These are phyloP conservation scores for Acleris literana DNA, from an alignment of 2,888 invertebrate species.

Conservation along the genomic window DNA sequence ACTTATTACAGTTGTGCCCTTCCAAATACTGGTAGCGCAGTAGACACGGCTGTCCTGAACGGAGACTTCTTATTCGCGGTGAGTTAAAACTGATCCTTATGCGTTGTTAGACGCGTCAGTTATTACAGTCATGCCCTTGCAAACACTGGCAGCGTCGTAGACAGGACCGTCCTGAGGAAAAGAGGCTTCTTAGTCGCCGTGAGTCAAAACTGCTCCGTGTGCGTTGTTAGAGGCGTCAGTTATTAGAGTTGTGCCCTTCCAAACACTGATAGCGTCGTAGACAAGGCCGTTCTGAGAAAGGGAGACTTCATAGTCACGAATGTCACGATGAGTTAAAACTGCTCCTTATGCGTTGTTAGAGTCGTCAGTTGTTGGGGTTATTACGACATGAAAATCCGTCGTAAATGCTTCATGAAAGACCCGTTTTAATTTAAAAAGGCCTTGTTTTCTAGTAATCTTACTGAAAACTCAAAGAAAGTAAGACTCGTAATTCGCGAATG, in stretches of 20 bases:
- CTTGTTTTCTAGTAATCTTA: too few relatives aligned
- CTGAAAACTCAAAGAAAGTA: too few relatives aligned
- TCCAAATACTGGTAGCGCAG: constrained; percentile 89
- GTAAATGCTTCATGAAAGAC: too few relatives aligned
- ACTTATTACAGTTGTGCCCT: not conserved
- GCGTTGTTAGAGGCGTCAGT: not conserved
- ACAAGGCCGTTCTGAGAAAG: not conserved
- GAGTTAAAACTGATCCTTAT: constrained; percentile 39
- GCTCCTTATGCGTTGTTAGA: not conserved
- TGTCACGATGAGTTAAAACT: too few relatives aligned
- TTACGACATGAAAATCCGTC: not conserved
- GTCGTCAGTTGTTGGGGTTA: not conserved
- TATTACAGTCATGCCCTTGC: not conserved
- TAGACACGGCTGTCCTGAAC: constrained; percentile 95
- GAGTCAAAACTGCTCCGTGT: constrained; percentile 35
- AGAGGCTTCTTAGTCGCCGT: constrained; percentile 92
- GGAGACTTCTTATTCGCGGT: constrained; percentile 97
- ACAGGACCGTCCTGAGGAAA: not conserved
- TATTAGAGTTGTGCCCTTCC: not conserved
- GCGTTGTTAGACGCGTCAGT: not conserved
- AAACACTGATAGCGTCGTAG: too few relatives aligned
- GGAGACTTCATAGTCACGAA: too few relatives aligned
- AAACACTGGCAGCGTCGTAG: too few relatives aligned
- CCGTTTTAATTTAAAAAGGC: too few relatives aligned
- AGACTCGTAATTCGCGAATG: too few relatives aligned